phyloP scores from a whole-genome alignment of 2,113 vertebrate species.

The Hylia prasina region DNA sequence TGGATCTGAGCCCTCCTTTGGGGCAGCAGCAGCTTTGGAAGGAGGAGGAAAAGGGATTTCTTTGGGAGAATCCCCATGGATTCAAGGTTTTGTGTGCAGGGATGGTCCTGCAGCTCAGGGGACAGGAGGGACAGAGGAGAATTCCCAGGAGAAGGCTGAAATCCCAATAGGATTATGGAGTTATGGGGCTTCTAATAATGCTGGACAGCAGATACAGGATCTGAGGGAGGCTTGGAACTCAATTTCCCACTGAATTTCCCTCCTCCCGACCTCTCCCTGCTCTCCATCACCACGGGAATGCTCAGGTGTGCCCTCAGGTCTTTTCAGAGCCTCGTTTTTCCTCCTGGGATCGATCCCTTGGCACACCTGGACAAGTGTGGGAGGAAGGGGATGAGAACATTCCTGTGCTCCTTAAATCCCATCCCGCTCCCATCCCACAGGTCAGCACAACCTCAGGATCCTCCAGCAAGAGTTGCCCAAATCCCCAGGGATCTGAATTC shows the following conservation, averaged over 20 bases:
- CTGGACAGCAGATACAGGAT: neutral
- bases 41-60: neutral
- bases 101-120: neutral
- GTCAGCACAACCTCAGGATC: neutral
- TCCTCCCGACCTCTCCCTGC: too few relatives aligned
- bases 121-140: neutral
- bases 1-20: neutral
- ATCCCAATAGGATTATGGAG: neutral
- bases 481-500: neutral
- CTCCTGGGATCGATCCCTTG: neutral
- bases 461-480: neutral
- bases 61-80: neutral
- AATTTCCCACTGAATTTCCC: neutral
- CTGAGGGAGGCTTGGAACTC: too few relatives aligned
- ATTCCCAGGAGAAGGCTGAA: neutral
- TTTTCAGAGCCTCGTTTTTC: neutral
- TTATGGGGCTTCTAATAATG: accelerated
- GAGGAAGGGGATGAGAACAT: neutral
- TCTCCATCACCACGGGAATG: neutral
- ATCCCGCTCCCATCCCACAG: neutral
- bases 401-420: neutral
- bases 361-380: neutral
- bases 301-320: neutral
- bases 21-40: neutral
- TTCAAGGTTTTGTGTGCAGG: neutral